A percentile compares a stretch with the other conserved stretches of the same genome.
Conservation (phyloP, 2,113 vertebrate species). For the Gnathonemus echidnorhynchus region DNA sequence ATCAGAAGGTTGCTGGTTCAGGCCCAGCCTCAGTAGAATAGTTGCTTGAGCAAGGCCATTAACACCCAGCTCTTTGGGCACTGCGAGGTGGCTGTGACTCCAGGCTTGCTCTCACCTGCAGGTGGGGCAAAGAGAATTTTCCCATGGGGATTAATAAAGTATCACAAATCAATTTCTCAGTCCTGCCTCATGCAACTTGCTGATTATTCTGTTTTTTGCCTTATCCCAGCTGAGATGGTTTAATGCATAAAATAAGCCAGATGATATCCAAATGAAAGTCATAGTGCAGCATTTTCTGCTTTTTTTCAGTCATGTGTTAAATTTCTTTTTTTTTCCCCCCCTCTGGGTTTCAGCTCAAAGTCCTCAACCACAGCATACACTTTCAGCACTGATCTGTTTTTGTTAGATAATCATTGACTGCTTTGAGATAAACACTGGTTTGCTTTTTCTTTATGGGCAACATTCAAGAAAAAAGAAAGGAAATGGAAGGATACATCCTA, state of each 20-base stretch:
- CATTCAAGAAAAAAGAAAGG: background rate
- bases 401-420: background rate
- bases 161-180: background rate
- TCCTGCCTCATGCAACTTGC: background rate
- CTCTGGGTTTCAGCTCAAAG: background rate
- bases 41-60: background rate
- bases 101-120: background rate
- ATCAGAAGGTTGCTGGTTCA: background rate
- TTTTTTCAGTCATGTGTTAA: background rate
- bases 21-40: background rate
- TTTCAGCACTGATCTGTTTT: background rate
- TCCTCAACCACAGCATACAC: background rate
- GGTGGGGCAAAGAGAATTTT: background rate
- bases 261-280: background rate
- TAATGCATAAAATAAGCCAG: background rate
- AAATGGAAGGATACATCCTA: background rate
- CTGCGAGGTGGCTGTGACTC: background rate
- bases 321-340: background rate
- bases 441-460: background rate
- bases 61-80: background rate
- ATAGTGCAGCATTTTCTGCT: background rate
- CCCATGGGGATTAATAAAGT: background rate
- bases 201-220: background rate
- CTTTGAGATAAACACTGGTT: background rate
- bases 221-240: background rate